These are phyloP conservation scores for Caerostris darwini DNA, from an alignment of 1,140 invertebrate species.

Conservation along the genomic window DNA sequence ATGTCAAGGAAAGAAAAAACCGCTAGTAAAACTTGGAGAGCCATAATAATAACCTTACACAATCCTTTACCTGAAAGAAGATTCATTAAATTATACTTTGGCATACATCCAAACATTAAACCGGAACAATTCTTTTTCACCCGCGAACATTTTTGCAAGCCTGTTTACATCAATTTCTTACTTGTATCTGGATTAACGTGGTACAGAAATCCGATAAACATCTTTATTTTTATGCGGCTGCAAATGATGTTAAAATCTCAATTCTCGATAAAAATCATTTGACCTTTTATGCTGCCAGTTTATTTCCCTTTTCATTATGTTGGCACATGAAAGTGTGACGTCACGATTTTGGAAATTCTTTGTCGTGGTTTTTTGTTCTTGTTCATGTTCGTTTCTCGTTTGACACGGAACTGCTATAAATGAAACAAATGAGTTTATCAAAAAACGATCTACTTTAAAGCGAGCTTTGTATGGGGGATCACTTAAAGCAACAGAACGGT, in stretches of 20 bases:
- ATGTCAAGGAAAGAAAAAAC: constrained; percentile 52
- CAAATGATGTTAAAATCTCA: constrained; percentile 65
- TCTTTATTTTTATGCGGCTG: constrained; percentile 46
- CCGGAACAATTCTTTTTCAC: constrained; percentile 52
- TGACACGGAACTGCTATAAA: constrained; percentile 51
- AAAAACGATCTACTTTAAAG: constrained; percentile 11
- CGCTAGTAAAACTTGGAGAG: not conserved
- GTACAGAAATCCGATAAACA: constrained; percentile 61
- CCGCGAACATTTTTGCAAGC: constrained; percentile 37
- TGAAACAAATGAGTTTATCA: constrained; percentile 15
- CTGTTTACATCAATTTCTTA: constrained; percentile 52
- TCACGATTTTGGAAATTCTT: constrained; percentile 58
- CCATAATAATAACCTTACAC: constrained; percentile 53
- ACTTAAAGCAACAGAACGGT: not conserved
- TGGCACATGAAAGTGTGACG: constrained; percentile 56
- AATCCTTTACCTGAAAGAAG: constrained; percentile 37
- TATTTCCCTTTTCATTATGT: constrained; percentile 71
- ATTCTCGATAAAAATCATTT: constrained; percentile 71
- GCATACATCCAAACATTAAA: constrained; percentile 63
- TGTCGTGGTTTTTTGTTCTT: constrained; percentile 22
- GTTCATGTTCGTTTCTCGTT: constrained; percentile 16
- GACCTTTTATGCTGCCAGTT: constrained; percentile 59
- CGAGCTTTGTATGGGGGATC: not conserved
- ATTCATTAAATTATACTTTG: constrained; percentile 72
- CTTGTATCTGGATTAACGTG: constrained; percentile 58